These are phyloP conservation scores for Lamprotornis superbus DNA, from an alignment of 2,113 vertebrate genomes.

Conservation along the genomic window DNA sequence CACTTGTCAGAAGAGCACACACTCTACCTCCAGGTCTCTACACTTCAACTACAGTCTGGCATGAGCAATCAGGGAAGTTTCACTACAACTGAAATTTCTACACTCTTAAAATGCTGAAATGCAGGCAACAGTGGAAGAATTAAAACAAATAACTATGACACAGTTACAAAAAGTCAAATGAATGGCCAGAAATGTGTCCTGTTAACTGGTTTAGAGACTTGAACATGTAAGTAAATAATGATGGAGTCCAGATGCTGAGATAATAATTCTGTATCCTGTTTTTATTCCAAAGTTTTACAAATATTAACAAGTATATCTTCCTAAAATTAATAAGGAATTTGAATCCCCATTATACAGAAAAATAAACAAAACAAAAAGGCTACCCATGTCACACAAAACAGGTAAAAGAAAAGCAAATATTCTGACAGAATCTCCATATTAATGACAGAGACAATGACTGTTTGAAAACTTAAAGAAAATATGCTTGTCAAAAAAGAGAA, in stretches of 20 bases:
- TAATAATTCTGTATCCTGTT: not conserved
- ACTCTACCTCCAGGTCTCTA: not conserved
- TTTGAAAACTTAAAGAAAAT: not conserved
- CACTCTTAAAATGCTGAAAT: not conserved
- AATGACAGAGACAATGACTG: not conserved
- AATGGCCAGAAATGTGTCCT: not conserved
- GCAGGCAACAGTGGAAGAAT: not conserved
- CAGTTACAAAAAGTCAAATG: not conserved
- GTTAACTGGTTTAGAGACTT: not conserved
- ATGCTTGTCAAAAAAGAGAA: not conserved
- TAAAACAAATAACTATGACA: not conserved
- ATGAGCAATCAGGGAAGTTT: not conserved
- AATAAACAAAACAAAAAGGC: not conserved
- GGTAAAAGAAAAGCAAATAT: not conserved
- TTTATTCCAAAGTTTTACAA: not conserved
- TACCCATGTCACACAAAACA: not conserved
- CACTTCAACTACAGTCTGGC: not conserved
- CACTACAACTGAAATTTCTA: not conserved
- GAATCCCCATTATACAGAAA: not conserved
- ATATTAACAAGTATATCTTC: not conserved
- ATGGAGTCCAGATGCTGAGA: not conserved
- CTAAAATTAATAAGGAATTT: not conserved
- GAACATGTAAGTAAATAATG: not conserved
- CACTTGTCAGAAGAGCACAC: not conserved
- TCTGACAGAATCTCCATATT: not conserved